phyloP scores from a whole-genome alignment of 2,113 vertebrate genomes.

The Pteropus alecto region DNA sequence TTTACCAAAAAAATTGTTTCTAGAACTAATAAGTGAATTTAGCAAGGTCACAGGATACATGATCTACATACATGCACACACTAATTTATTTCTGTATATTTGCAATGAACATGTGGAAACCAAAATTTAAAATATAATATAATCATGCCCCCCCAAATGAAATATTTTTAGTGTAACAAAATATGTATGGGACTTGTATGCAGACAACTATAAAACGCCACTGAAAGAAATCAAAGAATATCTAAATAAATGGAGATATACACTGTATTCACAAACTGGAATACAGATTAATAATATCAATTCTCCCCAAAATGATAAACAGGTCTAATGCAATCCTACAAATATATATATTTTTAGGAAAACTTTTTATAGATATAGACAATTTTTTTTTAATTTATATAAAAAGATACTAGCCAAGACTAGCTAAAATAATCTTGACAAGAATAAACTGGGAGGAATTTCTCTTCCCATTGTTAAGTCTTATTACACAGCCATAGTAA shows the following conservation, averaged over 20 bases:
- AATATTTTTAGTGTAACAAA: background rate
- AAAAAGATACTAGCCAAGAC: background rate
- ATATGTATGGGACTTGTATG: background rate
- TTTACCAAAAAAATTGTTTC: background rate
- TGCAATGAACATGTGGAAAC: background rate
- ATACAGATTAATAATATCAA: background rate
- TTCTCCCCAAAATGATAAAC: background rate
- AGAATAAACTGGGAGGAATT: background rate
- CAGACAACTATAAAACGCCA: background rate
- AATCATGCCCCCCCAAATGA: background rate
- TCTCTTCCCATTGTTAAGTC: background rate
- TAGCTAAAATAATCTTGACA: background rate
- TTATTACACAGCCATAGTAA: background rate
- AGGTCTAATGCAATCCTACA: background rate
- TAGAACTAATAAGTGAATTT: background rate
- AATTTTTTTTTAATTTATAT: background rate
- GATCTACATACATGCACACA: background rate
- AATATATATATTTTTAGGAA: background rate
- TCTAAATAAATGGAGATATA: background rate
- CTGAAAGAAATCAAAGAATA: background rate
- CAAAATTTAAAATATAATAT: background rate
- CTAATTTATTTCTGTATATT: background rate
- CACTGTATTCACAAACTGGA: background rate
- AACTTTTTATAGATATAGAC: background rate
- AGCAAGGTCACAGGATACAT: background rate